Evolutionary conservation across 2,888 invertebrate genomes (phyloP).

Genomic region (Drosophila eohydei): DNA sequence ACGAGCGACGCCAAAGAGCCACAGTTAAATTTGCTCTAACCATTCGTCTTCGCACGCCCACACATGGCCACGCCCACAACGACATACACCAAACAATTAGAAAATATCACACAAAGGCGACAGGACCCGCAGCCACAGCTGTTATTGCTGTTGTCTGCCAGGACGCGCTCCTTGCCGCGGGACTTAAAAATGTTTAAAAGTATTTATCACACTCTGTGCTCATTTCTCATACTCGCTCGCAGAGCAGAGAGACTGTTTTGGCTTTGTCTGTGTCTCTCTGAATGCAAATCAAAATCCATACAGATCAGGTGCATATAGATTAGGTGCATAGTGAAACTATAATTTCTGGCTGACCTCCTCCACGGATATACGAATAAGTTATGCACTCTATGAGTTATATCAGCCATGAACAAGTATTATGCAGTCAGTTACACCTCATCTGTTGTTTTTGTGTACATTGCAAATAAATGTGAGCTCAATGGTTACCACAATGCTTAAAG

Average conservation of each 20-base stretch:
- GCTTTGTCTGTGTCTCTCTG: not conserved
- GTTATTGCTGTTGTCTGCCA: constrained; percentile 12
- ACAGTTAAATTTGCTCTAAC: constrained; percentile 36
- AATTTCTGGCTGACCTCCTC: not conserved
- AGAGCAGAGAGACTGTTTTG: not conserved
- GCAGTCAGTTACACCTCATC: not conserved
- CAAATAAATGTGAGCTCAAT: not conserved
- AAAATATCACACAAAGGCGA: constrained; percentile 42
- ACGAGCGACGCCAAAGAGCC: constrained; percentile 12
- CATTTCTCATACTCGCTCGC: not conserved
- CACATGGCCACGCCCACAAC: constrained; percentile 10
- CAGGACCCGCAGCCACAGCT: constrained; percentile 8
- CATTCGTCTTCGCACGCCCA: constrained; percentile 8
- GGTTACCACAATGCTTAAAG: constrained; percentile 18
- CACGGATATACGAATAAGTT: not conserved
- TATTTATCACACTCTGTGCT: constrained; percentile 39
- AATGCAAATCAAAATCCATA: not conserved
- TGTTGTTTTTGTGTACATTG: not conserved
- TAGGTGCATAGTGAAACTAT: too few relatives aligned
- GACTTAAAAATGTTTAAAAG: constrained; percentile 30
- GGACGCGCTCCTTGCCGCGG: constrained; percentile 23
- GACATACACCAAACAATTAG: constrained; percentile 39
- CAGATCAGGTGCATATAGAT: too few relatives aligned
- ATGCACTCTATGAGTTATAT: not conserved
- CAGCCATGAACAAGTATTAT: not conserved